Percentiles rank a stretch among this genome's conserved stretches.
Conservation (phyloP, 2,797 vertebrate species). For the Rhadinocentrus ornatus region DNA sequence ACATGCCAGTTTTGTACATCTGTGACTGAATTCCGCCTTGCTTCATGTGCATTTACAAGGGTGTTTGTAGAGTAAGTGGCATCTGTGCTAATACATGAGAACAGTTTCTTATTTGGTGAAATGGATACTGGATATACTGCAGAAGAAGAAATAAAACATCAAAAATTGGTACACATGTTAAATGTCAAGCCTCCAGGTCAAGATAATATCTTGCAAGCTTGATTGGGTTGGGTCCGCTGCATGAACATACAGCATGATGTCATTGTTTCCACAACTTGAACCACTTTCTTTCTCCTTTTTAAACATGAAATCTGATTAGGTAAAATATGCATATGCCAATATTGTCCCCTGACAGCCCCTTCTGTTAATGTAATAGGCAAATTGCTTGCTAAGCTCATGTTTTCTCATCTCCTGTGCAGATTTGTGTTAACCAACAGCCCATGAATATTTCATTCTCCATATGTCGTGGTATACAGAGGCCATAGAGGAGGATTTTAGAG, state of each 20-base stretch:
- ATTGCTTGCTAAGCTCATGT: slow-evolving; percentile 75
- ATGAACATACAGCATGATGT: slow-evolving; percentile 69
- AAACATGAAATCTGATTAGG: slow-evolving; percentile 77
- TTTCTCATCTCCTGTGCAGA: slow-evolving; percentile 74
- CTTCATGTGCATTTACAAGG: slow-evolving; percentile 43
- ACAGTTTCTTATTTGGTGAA: slow-evolving; percentile 38
- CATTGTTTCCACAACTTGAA: slow-evolving; percentile 79
- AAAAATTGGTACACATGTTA: slow-evolving; percentile 28
- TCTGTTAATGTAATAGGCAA: slow-evolving; percentile 77
- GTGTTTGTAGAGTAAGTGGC: slow-evolving; percentile 34
- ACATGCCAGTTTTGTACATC: slow-evolving; percentile 38
- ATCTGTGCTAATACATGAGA: slow-evolving; percentile 41
- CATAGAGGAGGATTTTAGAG: slow-evolving; percentile 65
- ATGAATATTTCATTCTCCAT: slow-evolving; percentile 81
- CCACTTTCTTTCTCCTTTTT: slow-evolving; percentile 70
- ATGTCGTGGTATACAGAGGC: slow-evolving; percentile 70
- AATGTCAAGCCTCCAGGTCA: slow-evolving; percentile 19
- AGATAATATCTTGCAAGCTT: slow-evolving; percentile 55
- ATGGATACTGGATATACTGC: slow-evolving; percentile 28
- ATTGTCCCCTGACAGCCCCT: slow-evolving; percentile 66
- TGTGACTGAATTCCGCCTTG: slow-evolving; percentile 27
- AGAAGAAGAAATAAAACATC: background rate
- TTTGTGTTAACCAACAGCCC: slow-evolving; percentile 73
- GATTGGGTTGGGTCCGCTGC: slow-evolving; percentile 61
- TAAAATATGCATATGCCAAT: slow-evolving; percentile 74